phyloP scores from a whole-genome alignment of 2,797 vertebrate species.

The Coregonus suidteri region DNA sequence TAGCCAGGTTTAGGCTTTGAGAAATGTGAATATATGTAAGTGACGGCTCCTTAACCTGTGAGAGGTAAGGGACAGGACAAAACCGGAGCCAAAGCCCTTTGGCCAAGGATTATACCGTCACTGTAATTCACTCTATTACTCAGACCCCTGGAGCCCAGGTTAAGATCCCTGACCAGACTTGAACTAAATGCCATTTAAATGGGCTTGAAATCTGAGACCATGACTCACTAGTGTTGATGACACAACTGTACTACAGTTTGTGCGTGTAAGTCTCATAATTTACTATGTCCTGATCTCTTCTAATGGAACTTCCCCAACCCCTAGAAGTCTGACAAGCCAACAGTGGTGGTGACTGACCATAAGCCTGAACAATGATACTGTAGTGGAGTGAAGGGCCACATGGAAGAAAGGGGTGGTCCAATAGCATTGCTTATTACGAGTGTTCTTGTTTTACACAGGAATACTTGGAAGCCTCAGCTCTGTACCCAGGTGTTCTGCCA shows the following conservation, averaged over 20 bases:
- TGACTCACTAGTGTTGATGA: not conserved
- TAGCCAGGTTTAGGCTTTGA: not conserved
- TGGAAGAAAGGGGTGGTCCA: not conserved
- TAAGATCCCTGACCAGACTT: not conserved
- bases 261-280: not conserved
- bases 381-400: not conserved
- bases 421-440: slow-evolving; percentile 10
- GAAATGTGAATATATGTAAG: not conserved
- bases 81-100: not conserved
- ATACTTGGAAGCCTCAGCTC: slow-evolving; percentile 1
- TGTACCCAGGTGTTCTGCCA: not conserved
- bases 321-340: slow-evolving; percentile 18
- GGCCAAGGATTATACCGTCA: no score
- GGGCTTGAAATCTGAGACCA: not conserved
- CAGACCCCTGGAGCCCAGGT: not conserved
- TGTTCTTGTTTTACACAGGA: slow-evolving; percentile 9
- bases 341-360: slow-evolving; percentile 19
- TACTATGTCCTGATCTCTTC: not conserved
- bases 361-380: slow-evolving; percentile 9
- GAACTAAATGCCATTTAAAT: not conserved
- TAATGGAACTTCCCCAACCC: not conserved
- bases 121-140: not conserved
- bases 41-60: not conserved
- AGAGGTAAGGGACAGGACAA: not conserved
- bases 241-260: slow-evolving; percentile 8